Evolutionary conservation across 2,888 invertebrate species (phyloP), one percentile per base, ranked within the genome.

Genomic region (Epinotia nisella): DNA sequence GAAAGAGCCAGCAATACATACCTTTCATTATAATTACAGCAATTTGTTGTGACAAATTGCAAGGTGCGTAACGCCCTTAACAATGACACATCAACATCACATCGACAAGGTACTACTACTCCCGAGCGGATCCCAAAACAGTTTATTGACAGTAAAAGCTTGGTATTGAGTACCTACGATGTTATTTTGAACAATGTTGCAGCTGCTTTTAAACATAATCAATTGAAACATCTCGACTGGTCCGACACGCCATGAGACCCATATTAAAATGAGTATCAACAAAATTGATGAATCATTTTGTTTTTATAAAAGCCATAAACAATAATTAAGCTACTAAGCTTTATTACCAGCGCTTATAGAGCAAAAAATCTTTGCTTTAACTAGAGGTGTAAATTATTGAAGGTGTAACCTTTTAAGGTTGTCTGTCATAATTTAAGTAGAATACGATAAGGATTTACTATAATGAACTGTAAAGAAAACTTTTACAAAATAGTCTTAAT

Each of bases 171-270:
- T 21, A 41, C n/a, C n/a, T n/a, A n/a, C 21, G 24, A 11, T 29
- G 29, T 49, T 62, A 49, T 49, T 51, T 29, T 62, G 21, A 66
- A 41, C 29, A 49, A 61, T 61, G 61, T 15, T 29, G 35, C 72
- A 62, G 61, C 61, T 68, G 72, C 21, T 24, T 66, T 60, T 61
- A 66, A 66, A n/a, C 51, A 51, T 65, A 72, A 72, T 72, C 72
- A 68, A 62, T 68, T 62, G 49, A 72, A 68, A 61, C 67, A 72
- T 72, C 72, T 68, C 61, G 39, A 21, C 3, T 45, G n/a, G 39
- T 21, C 56, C 41, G 66, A 67, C 21, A 21, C 61, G 66, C 60
- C 17, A 60, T 62, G 55, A 66, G 60, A 60, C 67, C 61, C 61
- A 39, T 55, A 49, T 72, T 67, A 67, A 68, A 62, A 62, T 45